phyloP scores from a whole-genome alignment of 2,113 vertebrate genomes.

The Podocnemis expansa region DNA sequence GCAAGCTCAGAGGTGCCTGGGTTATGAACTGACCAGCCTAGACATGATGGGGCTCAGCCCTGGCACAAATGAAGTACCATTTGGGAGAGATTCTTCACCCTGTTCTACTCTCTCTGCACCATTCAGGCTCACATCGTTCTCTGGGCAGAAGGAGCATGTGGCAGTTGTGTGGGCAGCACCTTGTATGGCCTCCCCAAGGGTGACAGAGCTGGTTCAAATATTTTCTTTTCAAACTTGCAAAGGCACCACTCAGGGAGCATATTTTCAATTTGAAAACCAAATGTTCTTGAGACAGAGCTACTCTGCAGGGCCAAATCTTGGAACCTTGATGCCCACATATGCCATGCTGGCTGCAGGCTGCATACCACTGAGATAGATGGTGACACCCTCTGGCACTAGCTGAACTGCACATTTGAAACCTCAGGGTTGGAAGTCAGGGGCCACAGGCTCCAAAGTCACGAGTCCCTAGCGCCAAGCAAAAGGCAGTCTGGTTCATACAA shows the following conservation, averaged over 20 bases:
- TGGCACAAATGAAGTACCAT: no score
- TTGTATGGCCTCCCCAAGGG: not conserved
- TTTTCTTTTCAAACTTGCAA: not conserved
- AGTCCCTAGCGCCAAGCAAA: not conserved
- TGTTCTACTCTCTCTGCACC: not conserved
- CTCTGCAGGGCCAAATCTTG: no score
- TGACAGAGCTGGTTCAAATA: not conserved
- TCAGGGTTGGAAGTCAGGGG: not conserved
- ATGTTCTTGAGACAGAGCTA: not conserved
- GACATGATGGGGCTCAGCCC: no score
- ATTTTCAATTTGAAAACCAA: not conserved
- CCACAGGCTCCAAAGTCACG: not conserved
- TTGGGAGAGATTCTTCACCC: not conserved
- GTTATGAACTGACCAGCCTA: no score
- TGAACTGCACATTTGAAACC: not conserved
- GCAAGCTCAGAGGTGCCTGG: no score
- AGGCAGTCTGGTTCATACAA: not conserved
- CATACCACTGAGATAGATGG: not conserved
- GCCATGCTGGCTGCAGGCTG: not conserved
- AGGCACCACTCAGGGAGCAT: not conserved
- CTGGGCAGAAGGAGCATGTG: not conserved
- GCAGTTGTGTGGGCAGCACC: not conserved
- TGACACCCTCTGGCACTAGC: not conserved
- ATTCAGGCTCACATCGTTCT: not conserved
- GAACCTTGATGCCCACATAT: not conserved